These are phyloP conservation scores for Caenorhabditis sp. DNA, from an alignment of 2,888 invertebrate species.

Conservation along the genomic window DNA sequence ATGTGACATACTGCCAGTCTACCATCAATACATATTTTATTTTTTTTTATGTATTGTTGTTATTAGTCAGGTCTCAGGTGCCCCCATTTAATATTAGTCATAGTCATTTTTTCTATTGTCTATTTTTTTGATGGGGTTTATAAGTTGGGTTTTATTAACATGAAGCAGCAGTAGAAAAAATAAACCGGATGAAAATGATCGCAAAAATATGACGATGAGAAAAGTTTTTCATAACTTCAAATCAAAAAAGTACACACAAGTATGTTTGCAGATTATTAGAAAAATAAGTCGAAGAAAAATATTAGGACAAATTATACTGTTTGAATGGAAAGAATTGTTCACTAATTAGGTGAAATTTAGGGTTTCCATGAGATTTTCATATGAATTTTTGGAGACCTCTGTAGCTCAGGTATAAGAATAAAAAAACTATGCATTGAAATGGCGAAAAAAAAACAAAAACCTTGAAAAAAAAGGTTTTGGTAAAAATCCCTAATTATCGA, in stretches of 20 bases:
- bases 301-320: too few relatives aligned
- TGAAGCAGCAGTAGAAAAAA: neutral
- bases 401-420: too few relatives aligned
- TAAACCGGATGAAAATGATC: neutral
- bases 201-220: neutral
- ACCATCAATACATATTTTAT: too few relatives aligned
- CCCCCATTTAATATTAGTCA: neutral
- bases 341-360: neutral
- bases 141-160: neutral
- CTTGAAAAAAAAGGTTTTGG: too few relatives aligned
- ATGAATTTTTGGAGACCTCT: too few relatives aligned
- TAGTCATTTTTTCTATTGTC: neutral
- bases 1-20: neutral
- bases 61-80: neutral
- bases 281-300: too few relatives aligned
- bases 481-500: too few relatives aligned
- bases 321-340: too few relatives aligned
- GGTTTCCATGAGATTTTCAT: too few relatives aligned
- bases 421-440: too few relatives aligned
- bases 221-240: neutral
- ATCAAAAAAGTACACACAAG: neutral
- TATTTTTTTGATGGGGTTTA: neutral
- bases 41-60: neutral
- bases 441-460: too few relatives aligned
- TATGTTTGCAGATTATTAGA: neutral